Conservation (phyloP, 2,113 vertebrate species). For the Hydropotes inermis region DNA sequence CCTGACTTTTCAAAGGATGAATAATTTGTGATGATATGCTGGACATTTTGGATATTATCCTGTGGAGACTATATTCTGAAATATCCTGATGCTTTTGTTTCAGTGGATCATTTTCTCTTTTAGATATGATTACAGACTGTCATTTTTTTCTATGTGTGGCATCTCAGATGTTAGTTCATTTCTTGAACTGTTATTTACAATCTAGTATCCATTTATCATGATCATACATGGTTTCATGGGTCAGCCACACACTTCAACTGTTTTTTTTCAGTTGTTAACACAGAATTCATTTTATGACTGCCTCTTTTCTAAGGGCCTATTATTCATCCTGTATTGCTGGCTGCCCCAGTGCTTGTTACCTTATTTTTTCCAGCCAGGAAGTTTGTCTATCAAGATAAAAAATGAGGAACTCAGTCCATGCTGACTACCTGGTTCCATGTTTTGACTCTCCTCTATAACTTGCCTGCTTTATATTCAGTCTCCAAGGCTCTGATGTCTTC, state of each 20-base stretch:
- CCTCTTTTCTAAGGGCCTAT: background rate
- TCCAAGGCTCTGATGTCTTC: background rate
- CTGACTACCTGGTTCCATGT: background rate
- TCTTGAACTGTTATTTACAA: background rate
- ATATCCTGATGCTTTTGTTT: background rate
- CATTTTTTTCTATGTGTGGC: background rate
- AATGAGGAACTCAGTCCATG: background rate
- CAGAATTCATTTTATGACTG: background rate
- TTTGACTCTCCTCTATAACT: background rate
- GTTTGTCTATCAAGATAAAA: background rate
- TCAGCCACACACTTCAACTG: background rate
- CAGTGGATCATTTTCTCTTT: background rate
- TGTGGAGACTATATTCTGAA: background rate
- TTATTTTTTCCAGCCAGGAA: background rate
- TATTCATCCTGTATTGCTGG: background rate
- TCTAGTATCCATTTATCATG: background rate
- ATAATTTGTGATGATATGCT: background rate
- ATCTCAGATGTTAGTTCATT: background rate
- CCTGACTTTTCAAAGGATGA: background rate
- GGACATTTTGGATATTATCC: background rate
- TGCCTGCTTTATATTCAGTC: background rate
- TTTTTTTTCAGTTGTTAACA: background rate
- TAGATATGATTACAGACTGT: background rate
- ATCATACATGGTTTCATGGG: background rate
- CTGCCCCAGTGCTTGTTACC: background rate